Evolutionary conservation across 2,888 invertebrate species (phyloP), one percentile per base, ranked within the genome.

Genomic region (Tipula lateralis): DNA sequence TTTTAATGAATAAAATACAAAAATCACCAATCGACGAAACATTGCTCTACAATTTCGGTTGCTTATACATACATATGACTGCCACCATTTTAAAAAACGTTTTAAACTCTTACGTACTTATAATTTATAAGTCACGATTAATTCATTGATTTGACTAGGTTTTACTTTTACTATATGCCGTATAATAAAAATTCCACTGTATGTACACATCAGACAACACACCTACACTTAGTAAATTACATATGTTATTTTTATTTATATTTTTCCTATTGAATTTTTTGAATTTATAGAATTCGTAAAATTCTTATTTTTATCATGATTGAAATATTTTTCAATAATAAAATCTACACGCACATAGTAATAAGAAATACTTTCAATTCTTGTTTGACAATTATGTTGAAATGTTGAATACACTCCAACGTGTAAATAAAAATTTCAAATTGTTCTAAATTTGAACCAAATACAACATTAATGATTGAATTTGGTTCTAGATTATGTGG

Each of bases 291-390:
- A 66, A 66, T 66, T 66, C 24, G 66, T 66, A 66, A 66, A 66
- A 66, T 66, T 66, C 66, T 66, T 66, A 66, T 2, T 66, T 66
- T 66, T 66, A 66, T 66, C 66, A 66, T 66, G 66, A 66, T 66
- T 66, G 66, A 66, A 66, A 66, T 66, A 24, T 66, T 16, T 50
- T 50, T 50, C 16, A 50, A 16, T 50, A 16, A 16, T 16, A 50
- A 24, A 12, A 24, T 12, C 12, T 44, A 44, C 7, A 32, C 3
- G 44, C n/a, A n/a, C 44, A 44, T 13, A 44, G 36, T 24, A 66
- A 24, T 66, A 24, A 9, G 0, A 66, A 24, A 66, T 66, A 66
- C 66, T 24, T 24, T 66, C 66, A 66, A 66, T 24, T 66, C 9
- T 66, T 66, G 66, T 24, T 66, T 66, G 66, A 66, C 66, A 66